Percentiles rank a stretch among this genome's conserved stretches.
Evolutionary conservation across 2,888 invertebrate genomes (phyloP).

Genomic region (Agonopterix arenella): DNA sequence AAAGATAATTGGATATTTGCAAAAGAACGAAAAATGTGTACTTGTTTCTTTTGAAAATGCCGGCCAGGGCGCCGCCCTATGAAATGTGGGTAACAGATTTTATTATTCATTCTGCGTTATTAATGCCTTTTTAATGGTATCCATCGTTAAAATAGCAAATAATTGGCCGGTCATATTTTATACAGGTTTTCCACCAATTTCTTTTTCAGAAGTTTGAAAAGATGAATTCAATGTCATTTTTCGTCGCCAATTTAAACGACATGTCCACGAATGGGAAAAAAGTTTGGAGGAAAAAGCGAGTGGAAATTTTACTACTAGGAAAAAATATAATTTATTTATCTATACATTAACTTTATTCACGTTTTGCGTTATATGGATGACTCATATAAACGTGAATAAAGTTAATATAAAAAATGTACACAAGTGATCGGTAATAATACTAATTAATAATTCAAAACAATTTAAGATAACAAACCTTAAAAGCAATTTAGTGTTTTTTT

Average conservation of each 20-base stretch:
- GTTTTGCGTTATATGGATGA: too few species aligned
- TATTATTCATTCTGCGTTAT: slow-evolving; percentile 15
- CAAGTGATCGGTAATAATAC: slow-evolving; percentile 38
- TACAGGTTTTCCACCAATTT: slow-evolving; percentile 6
- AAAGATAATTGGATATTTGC: background rate
- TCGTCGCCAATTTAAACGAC: background rate
- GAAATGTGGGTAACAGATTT: slow-evolving; percentile 11
- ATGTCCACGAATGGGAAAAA: background rate
- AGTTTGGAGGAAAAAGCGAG: too few species aligned
- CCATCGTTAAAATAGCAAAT: slow-evolving; percentile 17
- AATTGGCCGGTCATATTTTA: slow-evolving; percentile 14
- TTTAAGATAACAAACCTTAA: slow-evolving; percentile 34
- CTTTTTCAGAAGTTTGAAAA: slow-evolving; percentile 9
- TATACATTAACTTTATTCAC: too few species aligned
- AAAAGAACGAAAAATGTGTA: background rate
- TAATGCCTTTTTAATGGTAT: slow-evolving; percentile 25
- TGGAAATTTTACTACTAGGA: too few species aligned
- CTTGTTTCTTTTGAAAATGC: too few species aligned
- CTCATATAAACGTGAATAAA: slow-evolving; percentile 18
- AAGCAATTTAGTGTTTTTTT: slow-evolving; percentile 15
- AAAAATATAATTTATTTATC: too few species aligned
- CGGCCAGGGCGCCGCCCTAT: slow-evolving; percentile 2
- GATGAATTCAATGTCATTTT: slow-evolving; percentile 2
- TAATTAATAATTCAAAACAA: slow-evolving; percentile 17
- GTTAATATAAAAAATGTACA: slow-evolving; percentile 31